phyloP scores from a whole-genome alignment of 2,888 invertebrate genomes.

The Synergus laeviventris region DNA sequence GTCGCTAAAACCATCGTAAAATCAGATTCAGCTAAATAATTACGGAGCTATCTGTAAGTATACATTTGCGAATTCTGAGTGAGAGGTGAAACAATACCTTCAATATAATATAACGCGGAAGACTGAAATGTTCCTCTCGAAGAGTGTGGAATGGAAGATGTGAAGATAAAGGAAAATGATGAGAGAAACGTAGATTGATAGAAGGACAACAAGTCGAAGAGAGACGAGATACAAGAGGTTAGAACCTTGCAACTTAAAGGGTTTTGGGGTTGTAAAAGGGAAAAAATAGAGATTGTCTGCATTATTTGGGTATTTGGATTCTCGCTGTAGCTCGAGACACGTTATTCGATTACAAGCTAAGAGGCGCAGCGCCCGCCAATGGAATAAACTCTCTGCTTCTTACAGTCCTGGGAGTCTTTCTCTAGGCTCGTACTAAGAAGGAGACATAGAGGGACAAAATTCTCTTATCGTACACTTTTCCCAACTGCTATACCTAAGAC shows the following conservation, averaged over 20 bases:
- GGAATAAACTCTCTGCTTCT: constrained; percentile 41
- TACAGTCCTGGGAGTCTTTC: constrained; percentile 43
- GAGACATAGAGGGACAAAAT: constrained; percentile 66
- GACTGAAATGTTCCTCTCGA: not conserved
- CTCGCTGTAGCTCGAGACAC: constrained; percentile 64
- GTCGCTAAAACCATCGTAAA: not conserved
- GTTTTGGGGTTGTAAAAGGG: constrained; percentile 15
- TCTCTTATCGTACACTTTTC: constrained; percentile 45
- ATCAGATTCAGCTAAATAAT: not conserved
- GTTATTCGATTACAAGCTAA: constrained; percentile 72
- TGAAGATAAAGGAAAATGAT: constrained; percentile 28
- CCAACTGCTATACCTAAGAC: constrained; percentile 41
- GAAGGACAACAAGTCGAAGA: constrained; percentile 35
- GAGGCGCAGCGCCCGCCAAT: constrained; percentile 61
- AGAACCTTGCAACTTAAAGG: not conserved
- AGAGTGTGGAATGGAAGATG: constrained; percentile 29
- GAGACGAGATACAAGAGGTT: constrained; percentile 19
- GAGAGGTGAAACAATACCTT: constrained; percentile 3
- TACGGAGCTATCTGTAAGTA: not conserved
- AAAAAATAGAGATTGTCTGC: constrained; percentile 30
- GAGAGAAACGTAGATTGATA: constrained; percentile 20
- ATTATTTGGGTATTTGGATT: constrained; percentile 62
- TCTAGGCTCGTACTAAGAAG: constrained; percentile 53
- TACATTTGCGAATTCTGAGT: constrained; percentile 9
- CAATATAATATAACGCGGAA: constrained; percentile 9